Percentiles rank a stretch among this genome's conserved stretches.
Evolutionary conservation across 2,113 vertebrate genomes (phyloP).

Genomic region (Gallinago jamesoni): DNA sequence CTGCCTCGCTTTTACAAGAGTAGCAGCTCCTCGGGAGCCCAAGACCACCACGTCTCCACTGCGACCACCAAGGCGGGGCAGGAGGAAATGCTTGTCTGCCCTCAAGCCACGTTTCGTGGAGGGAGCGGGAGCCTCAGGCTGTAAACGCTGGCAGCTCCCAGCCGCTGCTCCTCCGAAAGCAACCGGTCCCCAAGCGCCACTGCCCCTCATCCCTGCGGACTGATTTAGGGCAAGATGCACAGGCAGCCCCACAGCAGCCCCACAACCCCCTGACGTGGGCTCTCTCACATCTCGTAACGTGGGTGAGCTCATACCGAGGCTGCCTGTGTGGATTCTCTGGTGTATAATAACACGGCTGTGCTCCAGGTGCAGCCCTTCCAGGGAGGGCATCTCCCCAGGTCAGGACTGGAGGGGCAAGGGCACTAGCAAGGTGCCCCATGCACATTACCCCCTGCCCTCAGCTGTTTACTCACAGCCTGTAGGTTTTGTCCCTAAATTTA

Average conservation of each 20-base stretch:
- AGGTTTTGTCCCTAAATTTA: conserved; percentile 54
- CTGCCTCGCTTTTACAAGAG: not conserved
- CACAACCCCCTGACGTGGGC: not conserved
- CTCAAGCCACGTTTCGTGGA: not conserved
- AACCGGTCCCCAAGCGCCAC: accelerated
- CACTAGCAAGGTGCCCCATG: not conserved
- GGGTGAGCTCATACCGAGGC: not conserved
- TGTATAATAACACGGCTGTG: not conserved
- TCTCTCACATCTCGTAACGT: accelerated
- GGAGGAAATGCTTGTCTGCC: not conserved
- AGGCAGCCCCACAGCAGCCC: not conserved
- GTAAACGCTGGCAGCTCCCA: not conserved
- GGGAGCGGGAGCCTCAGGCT: not conserved
- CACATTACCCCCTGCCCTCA: too few relatives aligned
- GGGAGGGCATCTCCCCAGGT: not conserved
- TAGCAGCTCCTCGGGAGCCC: accelerated
- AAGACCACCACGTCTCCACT: not conserved
- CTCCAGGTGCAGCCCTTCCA: not conserved
- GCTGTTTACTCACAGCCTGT: not conserved
- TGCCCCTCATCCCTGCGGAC: not conserved
- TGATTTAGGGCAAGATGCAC: not conserved
- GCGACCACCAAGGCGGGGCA: not conserved
- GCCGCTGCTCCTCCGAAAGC: not conserved
- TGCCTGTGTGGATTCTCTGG: not conserved
- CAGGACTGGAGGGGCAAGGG: not conserved